phyloP scores from a whole-genome alignment of 2,888 invertebrate genomes.

The Mactromeris polynyma region DNA sequence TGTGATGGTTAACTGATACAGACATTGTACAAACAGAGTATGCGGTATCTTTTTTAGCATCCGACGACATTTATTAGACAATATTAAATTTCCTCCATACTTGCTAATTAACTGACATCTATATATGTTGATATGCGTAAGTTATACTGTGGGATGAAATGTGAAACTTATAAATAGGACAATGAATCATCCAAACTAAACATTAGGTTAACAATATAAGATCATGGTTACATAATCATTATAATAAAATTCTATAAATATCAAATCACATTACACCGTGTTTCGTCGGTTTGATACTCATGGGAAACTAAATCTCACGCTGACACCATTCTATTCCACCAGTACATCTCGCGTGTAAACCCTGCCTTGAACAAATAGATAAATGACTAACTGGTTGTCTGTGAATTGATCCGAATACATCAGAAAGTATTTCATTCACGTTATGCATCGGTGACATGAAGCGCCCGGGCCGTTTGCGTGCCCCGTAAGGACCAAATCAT shows the following conservation, averaged over 20 bases:
- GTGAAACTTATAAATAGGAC: neutral
- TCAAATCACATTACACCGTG: neutral
- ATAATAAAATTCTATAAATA: constrained; percentile 9
- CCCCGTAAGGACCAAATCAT: too few relatives aligned
- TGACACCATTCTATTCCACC: neutral
- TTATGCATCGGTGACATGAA: too few relatives aligned
- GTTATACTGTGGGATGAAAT: neutral
- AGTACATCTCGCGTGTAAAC: neutral
- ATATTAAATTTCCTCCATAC: constrained; percentile 28
- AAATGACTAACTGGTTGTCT: neutral
- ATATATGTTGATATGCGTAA: constrained; percentile 18
- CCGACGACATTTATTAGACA: constrained; percentile 6
- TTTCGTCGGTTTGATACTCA: neutral
- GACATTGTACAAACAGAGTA: neutral
- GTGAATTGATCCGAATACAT: neutral
- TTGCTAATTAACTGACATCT: constrained; percentile 42
- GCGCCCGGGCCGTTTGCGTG: too few relatives aligned
- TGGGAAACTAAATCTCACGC: neutral
- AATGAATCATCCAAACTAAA: constrained; percentile 20
- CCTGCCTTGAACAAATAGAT: neutral
- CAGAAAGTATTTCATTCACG: too few relatives aligned
- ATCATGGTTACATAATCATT: constrained; percentile 25
- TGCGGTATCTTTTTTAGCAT: neutral
- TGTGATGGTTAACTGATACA: neutral
- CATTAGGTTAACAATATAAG: constrained; percentile 9